These are phyloP conservation scores for Bagarius yarrelli DNA, from an alignment of 2,113 vertebrate species.

Conservation along the genomic window DNA sequence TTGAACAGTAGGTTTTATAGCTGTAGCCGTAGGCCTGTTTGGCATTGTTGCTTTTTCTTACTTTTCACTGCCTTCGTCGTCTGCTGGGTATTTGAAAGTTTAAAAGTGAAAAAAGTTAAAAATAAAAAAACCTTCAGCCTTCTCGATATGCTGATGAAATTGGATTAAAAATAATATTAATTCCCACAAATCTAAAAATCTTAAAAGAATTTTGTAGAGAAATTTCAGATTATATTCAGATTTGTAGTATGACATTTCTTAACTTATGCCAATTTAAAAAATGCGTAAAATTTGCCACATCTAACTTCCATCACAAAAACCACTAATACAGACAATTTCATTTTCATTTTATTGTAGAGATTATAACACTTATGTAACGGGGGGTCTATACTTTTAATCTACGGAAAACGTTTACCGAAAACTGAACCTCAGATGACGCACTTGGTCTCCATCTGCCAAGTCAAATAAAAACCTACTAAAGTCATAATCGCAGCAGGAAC, in stretches of 20 bases:
- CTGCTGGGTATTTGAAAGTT: no score
- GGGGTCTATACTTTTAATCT: constrained; percentile 20
- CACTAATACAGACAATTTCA: constrained; percentile 16
- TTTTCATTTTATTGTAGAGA: background rate
- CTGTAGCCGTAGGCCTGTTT: no score
- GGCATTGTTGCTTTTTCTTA: no score
- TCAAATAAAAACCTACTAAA: constrained; percentile 23
- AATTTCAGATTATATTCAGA: no score
- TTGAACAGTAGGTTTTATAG: no score
- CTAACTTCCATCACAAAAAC: constrained; percentile 7
- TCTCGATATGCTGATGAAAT: no score
- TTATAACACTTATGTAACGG: constrained; percentile 27
- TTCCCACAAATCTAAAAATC: no score
- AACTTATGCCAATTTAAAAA: constrained; percentile 22
- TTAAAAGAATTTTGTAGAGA: no score
- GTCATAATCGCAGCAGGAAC: background rate
- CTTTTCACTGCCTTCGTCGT: no score
- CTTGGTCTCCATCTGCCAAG: background rate
- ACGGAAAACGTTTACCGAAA: constrained; percentile 3
- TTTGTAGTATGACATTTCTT: constrained; percentile 9
- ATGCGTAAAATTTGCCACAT: constrained; percentile 6
- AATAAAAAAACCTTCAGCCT: no score
- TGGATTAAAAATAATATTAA: no score
- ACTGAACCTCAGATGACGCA: background rate
- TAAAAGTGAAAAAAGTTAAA: no score